Percentiles rank a stretch among this genome's conserved stretches.
phyloP scores from a whole-genome alignment of 2,113 vertebrate species.

The Calidris pugnax region DNA sequence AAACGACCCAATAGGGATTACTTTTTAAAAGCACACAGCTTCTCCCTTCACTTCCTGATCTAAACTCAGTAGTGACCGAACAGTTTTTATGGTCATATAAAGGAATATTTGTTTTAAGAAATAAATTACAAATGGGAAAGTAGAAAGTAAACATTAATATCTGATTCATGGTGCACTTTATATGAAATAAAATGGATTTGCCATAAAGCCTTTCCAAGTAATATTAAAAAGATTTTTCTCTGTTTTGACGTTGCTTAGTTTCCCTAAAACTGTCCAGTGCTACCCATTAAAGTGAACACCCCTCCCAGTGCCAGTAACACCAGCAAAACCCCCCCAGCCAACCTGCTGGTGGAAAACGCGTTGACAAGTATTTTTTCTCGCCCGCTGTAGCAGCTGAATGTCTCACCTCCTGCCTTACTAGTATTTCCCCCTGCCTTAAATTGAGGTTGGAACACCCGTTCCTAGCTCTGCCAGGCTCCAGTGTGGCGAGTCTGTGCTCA shows the following conservation, averaged over 20 bases:
- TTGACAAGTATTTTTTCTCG: background rate
- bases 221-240: background rate
- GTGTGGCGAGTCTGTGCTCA: accelerated
- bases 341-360: background rate
- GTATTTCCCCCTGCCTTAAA: background rate
- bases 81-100: background rate
- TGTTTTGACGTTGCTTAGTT: background rate
- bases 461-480: background rate
- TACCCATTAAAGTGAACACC: conserved; percentile 2
- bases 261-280: background rate
- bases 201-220: background rate
- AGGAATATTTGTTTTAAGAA: background rate
- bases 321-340: background rate
- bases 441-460: background rate
- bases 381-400: background rate
- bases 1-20: background rate
- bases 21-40: background rate
- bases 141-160: background rate
- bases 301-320: background rate
- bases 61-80: background rate
- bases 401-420: background rate
- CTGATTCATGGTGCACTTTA: background rate
- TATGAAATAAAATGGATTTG: background rate
- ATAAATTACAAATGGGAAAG: background rate
- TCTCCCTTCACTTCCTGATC: background rate